Evolutionary conservation across 2,888 invertebrate species (phyloP).

Genomic region (Nasonovia ribisnigri): DNA sequence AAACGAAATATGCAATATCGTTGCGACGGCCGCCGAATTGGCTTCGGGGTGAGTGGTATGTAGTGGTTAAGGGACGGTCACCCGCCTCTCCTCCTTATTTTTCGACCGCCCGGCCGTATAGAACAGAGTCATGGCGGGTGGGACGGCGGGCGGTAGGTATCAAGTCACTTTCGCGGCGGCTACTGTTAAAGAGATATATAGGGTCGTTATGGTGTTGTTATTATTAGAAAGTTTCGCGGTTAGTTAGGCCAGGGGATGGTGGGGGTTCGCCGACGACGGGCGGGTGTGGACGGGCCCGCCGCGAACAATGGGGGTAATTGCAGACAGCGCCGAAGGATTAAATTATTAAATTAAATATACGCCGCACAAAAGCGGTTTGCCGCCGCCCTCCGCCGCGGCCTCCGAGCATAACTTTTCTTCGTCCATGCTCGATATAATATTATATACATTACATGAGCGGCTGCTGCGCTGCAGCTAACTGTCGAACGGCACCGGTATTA

Average conservation of each 20-base stretch:
- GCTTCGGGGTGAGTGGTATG: not conserved
- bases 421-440: slow-evolving; percentile 4
- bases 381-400: not conserved
- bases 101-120: not conserved
- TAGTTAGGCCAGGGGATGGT: slow-evolving; percentile 20
- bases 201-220: slow-evolving; percentile 63
- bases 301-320: slow-evolving; percentile 61
- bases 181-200: slow-evolving; percentile 62
- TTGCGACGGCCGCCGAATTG: not conserved
- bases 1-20: not conserved
- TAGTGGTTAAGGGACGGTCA: not conserved
- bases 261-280: not conserved
- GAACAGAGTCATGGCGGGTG: not conserved
- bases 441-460: not conserved
- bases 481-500: not conserved
- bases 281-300: not conserved
- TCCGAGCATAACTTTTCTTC: slow-evolving; percentile 34
- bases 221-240: slow-evolving; percentile 63
- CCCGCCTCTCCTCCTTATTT: not conserved
- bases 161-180: slow-evolving; percentile 45
- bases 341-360: slow-evolving; percentile 65
- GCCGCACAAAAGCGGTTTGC: slow-evolving; percentile 57
- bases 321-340: slow-evolving; percentile 62
- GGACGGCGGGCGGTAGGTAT: slow-evolving; percentile 1
- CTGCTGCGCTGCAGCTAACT: not conserved